Evolutionary conservation across 2,113 vertebrate species (phyloP).

Genomic region (Ailuropoda melanoleuca): DNA sequence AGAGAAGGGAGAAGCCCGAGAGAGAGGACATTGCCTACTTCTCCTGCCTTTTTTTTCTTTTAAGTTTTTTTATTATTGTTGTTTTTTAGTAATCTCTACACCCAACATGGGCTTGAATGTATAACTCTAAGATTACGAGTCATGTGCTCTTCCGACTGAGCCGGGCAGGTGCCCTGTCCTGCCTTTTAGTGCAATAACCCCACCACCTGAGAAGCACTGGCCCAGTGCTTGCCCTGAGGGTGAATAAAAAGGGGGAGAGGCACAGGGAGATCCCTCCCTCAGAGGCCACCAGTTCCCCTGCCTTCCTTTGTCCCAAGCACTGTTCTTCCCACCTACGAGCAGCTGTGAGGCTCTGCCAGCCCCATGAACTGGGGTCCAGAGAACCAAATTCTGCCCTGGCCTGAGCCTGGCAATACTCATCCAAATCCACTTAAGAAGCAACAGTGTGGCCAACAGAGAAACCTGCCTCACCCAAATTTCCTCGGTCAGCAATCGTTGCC

Average conservation of each 20-base stretch:
- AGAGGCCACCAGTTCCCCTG: neutral
- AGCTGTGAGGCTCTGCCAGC: neutral
- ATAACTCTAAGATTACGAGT: neutral
- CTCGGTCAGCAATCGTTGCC: neutral
- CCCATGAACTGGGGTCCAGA: neutral
- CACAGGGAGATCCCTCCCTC: neutral
- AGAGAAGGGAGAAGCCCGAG: neutral
- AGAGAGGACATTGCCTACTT: neutral
- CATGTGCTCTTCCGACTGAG: neutral
- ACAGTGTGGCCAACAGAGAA: neutral
- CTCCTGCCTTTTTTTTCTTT: neutral
- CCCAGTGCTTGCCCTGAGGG: neutral
- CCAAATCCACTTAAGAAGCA: neutral
- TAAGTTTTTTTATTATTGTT: neutral
- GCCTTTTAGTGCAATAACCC: neutral
- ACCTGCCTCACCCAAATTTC: neutral
- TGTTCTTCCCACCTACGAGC: neutral
- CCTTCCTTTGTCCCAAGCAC: accelerated
- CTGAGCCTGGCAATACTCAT: neutral
- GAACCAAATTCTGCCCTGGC: neutral
- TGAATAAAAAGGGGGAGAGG: neutral
- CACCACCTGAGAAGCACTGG: neutral
- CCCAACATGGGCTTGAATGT: neutral
- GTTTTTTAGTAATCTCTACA: neutral
- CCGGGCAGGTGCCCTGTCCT: neutral